Evolutionary conservation across 2,113 vertebrate genomes (phyloP).

Genomic region (Silurus asotus): DNA sequence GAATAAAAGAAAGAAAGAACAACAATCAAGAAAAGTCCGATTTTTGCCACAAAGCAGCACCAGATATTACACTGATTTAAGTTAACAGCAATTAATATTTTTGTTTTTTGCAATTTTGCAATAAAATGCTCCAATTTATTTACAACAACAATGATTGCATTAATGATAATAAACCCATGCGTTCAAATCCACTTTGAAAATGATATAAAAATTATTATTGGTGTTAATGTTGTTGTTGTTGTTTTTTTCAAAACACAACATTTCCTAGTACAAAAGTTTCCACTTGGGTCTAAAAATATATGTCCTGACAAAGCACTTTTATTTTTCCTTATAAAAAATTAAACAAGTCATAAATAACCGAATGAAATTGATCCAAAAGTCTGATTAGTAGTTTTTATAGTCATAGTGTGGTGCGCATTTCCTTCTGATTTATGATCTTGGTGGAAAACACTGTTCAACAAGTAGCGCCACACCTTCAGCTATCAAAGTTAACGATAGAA

Average conservation of each 20-base stretch:
- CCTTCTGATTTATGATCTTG: conserved; percentile 25
- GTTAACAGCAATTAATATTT: background rate
- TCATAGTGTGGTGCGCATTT: background rate
- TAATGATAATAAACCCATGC: background rate
- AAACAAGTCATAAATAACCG: background rate
- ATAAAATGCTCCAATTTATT: background rate
- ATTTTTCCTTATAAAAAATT: background rate
- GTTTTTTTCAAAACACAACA: background rate
- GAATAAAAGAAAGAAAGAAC: background rate
- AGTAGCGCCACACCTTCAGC: conserved; percentile 5
- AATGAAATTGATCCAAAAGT: background rate
- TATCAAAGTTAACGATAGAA: background rate
- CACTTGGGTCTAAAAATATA: background rate
- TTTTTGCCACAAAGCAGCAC: background rate
- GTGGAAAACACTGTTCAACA: conserved; percentile 23
- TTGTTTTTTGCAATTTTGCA: background rate
- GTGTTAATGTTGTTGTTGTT: no score
- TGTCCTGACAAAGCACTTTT: background rate
- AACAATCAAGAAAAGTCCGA: background rate
- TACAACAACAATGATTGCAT: background rate
- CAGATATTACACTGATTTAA: background rate
- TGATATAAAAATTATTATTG: background rate
- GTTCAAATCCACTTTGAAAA: background rate
- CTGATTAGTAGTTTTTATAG: background rate
- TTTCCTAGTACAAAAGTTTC: background rate